Conservation (phyloP, 2,113 vertebrate species). For the Formicarius rufipectus region DNA sequence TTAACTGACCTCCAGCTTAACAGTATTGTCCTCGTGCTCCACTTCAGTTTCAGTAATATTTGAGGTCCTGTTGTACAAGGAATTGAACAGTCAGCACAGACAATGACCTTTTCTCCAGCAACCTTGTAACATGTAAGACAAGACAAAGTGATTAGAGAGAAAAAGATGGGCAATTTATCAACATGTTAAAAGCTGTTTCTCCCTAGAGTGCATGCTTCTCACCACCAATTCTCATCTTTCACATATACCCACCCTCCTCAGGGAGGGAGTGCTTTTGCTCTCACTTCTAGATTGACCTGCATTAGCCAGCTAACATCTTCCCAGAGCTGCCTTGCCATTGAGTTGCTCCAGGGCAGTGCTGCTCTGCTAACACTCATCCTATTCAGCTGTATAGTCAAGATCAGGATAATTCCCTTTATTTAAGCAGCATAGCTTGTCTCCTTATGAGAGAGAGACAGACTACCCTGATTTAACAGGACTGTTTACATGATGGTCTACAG, state of each 20-base stretch:
- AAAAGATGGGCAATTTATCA: background rate
- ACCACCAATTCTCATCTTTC: background rate
- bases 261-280: accelerated
- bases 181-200: background rate
- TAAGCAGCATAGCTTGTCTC: background rate
- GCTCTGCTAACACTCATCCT: background rate
- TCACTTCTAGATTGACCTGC: background rate
- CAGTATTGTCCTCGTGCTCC: background rate
- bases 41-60: background rate
- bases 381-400: background rate
- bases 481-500: background rate
- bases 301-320: background rate
- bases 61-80: accelerated
- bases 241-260: background rate
- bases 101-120: background rate
- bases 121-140: background rate
- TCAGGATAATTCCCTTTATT: background rate
- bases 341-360: background rate
- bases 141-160: background rate
- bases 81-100: background rate
- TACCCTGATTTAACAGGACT: background rate
- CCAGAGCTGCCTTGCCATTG: background rate
- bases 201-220: background rate
- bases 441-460: background rate
- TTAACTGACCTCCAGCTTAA: background rate